Percentiles rank a stretch among this genome's conserved stretches.
phyloP scores from a whole-genome alignment of 1,140 invertebrate species.

The Helicorthomorpha holstii region DNA sequence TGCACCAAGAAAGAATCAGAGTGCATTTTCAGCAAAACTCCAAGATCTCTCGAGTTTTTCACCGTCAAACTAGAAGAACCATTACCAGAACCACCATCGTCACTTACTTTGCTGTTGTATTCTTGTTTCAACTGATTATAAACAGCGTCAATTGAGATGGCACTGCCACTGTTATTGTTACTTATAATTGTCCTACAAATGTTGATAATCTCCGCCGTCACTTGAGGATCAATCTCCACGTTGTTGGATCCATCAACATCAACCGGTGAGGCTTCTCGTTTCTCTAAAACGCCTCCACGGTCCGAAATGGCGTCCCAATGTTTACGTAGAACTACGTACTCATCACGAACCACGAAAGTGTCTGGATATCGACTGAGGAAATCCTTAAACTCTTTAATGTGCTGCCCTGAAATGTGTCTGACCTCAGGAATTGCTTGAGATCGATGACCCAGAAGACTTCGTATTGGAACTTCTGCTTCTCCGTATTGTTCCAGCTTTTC shows the following conservation, averaged over 20 bases:
- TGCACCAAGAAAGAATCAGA: slow-evolving; percentile 79
- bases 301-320: slow-evolving; percentile 46
- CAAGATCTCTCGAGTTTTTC: slow-evolving; percentile 65
- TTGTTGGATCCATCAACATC: background rate
- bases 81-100: too few relatives aligned
- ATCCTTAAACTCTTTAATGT: slow-evolving; percentile 83
- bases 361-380: slow-evolving; percentile 72
- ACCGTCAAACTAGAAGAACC: slow-evolving; percentile 67
- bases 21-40: slow-evolving; percentile 73
- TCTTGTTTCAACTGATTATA: slow-evolving; percentile 55
- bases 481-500: slow-evolving; percentile 39
- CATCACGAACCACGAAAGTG: slow-evolving; percentile 69
- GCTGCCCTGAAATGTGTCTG: slow-evolving; percentile 79
- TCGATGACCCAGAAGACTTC: slow-evolving; percentile 76
- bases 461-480: slow-evolving; percentile 49
- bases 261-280: background rate
- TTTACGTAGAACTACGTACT: slow-evolving; percentile 54
- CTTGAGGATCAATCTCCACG: slow-evolving; percentile 24
- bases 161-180: slow-evolving; percentile 48
- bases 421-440: slow-evolving; percentile 89
- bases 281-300: slow-evolving; percentile 4
- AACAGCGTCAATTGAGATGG: slow-evolving; percentile 64
- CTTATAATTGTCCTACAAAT: slow-evolving; percentile 56
- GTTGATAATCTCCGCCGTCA: slow-evolving; percentile 57
- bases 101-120: too few relatives aligned